A percentile compares a stretch with the other conserved stretches of the same genome.
These are phyloP conservation scores for Lamprologus callipterus DNA, from an alignment of 2,113 vertebrate species.

Conservation along the genomic window DNA sequence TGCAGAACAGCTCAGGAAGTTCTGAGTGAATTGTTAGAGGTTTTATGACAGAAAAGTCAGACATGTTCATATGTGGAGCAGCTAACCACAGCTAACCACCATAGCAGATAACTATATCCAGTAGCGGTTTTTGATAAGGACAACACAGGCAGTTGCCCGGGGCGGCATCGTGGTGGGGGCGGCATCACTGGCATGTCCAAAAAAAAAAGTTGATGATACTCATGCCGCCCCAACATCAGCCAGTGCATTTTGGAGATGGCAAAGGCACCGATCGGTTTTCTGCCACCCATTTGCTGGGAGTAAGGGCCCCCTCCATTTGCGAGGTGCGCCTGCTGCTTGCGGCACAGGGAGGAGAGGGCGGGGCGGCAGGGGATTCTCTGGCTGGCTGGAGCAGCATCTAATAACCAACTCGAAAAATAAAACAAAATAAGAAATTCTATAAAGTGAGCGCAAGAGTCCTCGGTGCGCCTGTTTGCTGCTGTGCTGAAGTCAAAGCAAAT, in stretches of 20 bases:
- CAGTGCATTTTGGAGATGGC: neutral
- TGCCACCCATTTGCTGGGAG: neutral
- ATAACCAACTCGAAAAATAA: neutral
- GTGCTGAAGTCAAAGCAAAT: neutral
- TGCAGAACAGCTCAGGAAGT: neutral
- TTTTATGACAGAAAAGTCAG: neutral
- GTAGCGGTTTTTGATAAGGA: neutral
- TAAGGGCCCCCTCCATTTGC: neutral
- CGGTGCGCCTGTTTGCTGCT: neutral
- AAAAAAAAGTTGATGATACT: neutral
- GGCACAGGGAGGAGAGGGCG: neutral
- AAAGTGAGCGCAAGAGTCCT: neutral
- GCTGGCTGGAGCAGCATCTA: neutral
- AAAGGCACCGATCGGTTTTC: neutral
- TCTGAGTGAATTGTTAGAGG: neutral
- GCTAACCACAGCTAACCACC: neutral
- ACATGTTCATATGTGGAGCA: neutral
- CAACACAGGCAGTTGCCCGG: neutral
- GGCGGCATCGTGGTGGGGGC: neutral
- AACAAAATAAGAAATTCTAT: neutral
- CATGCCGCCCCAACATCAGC: neutral
- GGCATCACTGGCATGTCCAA: neutral
- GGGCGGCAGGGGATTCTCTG: neutral
- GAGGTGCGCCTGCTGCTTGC: neutral
- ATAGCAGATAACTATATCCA: neutral